These are phyloP conservation scores for Hirtodrosophila cameraria DNA, from an alignment of 2,888 invertebrate species.

Conservation along the genomic window DNA sequence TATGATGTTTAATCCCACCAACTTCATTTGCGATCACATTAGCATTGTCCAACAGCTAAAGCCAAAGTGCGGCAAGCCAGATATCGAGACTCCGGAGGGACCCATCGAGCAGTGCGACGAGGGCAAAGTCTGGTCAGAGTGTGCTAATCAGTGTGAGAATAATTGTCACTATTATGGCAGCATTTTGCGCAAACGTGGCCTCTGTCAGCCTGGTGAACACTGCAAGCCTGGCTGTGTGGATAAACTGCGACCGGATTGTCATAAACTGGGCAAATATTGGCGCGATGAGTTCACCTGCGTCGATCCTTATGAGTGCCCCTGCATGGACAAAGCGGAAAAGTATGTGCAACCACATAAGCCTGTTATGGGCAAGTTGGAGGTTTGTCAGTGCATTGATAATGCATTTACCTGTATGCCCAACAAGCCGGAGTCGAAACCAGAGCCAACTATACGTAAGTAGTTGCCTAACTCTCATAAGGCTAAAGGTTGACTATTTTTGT, in stretches of 20 bases:
- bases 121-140: constrained; percentile 87
- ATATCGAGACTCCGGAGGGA: constrained; percentile 27
- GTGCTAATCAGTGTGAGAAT: constrained; percentile 89
- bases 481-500: no score
- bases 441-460: constrained; percentile 42
- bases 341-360: constrained; percentile 90
- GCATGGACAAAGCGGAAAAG: constrained; percentile 87
- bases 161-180: constrained; percentile 88
- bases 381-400: constrained; percentile 93
- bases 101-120: constrained; percentile 68
- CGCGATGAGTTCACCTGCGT: constrained; percentile 91
- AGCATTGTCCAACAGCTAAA: constrained; percentile 85
- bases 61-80: constrained; percentile 86
- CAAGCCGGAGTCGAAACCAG: constrained; percentile 39
- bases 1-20: constrained; percentile 88
- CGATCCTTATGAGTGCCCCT: constrained; percentile 89
- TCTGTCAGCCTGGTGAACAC: constrained; percentile 79
- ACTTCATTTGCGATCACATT: constrained; percentile 88
- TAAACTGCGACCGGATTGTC: constrained; percentile 85
- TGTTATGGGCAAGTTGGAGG: constrained; percentile 86
- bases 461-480: not conserved
- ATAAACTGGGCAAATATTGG: constrained; percentile 86
- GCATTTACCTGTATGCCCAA: constrained; percentile 87
- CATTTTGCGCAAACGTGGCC: constrained; percentile 77
- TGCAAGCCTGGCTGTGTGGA: constrained; percentile 82